A percentile compares a stretch with the other conserved stretches of the same genome.
Conservation (phyloP, 2,797 vertebrate genomes). For the Parauchenoglanis ngamensis region DNA sequence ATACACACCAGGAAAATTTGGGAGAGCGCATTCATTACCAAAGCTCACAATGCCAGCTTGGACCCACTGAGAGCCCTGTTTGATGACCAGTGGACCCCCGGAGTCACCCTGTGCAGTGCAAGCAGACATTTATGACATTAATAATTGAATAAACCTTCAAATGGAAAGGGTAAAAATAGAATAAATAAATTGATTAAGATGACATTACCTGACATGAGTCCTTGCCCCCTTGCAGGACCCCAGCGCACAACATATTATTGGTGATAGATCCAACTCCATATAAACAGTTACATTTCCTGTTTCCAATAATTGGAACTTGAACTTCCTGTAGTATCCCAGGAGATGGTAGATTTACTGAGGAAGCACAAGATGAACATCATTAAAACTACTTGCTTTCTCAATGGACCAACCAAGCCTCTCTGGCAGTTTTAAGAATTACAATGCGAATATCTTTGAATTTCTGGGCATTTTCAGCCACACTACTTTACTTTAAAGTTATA, state of each 20-base stretch:
- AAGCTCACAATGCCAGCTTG: conserved; percentile 66
- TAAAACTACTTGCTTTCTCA: neutral
- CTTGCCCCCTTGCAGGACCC: conserved; percentile 42
- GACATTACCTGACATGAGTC: conserved; percentile 66
- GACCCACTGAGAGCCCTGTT: conserved; percentile 31
- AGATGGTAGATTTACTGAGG: accelerated
- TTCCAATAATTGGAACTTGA: conserved; percentile 61
- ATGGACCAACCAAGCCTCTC: neutral
- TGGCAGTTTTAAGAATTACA: neutral
- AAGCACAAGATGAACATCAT: neutral
- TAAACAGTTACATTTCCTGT: conserved; percentile 55
- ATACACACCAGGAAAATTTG: conserved; percentile 48
- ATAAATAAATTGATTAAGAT: neutral
- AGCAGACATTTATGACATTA: neutral
- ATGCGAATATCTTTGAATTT: neutral
- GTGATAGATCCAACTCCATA: accelerated
- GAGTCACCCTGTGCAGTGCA: conserved; percentile 60
- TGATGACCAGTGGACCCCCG: conserved; percentile 58
- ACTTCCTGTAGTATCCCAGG: conserved; percentile 60
- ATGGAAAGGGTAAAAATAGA: neutral
- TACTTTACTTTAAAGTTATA: neutral
- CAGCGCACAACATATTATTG: conserved; percentile 66
- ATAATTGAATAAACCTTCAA: neutral
- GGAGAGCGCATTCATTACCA: neutral
- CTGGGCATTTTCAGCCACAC: neutral